phyloP scores from a whole-genome alignment of 2,888 invertebrate genomes.

The Cremastinae sp. region DNA sequence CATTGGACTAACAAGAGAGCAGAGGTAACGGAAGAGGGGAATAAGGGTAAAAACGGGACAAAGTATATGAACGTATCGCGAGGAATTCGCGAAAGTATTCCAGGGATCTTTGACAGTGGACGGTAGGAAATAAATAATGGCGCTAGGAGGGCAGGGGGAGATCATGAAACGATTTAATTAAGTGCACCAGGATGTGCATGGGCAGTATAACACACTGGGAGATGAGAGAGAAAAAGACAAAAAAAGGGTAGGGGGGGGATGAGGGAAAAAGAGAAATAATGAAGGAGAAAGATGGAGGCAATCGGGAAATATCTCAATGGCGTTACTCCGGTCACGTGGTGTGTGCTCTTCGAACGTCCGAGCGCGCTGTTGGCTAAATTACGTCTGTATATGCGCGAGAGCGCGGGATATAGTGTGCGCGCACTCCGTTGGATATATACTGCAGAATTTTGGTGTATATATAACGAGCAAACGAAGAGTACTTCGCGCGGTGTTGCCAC shows the following conservation, averaged over 20 bases:
- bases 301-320: slow-evolving; percentile 63
- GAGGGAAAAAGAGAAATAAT: neutral
- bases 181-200: slow-evolving; percentile 60
- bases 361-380: no score
- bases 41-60: neutral
- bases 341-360: slow-evolving; percentile 36
- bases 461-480: slow-evolving; percentile 34
- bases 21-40: no score
- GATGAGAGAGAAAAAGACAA: slow-evolving; percentile 1
- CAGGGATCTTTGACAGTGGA: slow-evolving; percentile 44
- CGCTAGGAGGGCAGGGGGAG: slow-evolving; percentile 50
- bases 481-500: slow-evolving; percentile 49
- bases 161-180: slow-evolving; percentile 62
- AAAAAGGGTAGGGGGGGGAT: slow-evolving; percentile 17
- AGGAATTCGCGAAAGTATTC: slow-evolving; percentile 48
- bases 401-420: slow-evolving; percentile 20
- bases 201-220: slow-evolving; percentile 22
- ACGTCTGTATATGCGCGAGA: slow-evolving; percentile 35
- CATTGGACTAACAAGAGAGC: neutral
- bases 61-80: slow-evolving; percentile 12
- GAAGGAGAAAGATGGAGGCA: slow-evolving; percentile 31
- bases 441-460: slow-evolving; percentile 25
- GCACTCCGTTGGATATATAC: slow-evolving; percentile 11
- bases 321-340: slow-evolving; percentile 55
- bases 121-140: slow-evolving; percentile 55